Evolutionary conservation across 2,888 invertebrate genomes (phyloP), one percentile per base, ranked within the genome.

Genomic region (Lagria hirta): DNA sequence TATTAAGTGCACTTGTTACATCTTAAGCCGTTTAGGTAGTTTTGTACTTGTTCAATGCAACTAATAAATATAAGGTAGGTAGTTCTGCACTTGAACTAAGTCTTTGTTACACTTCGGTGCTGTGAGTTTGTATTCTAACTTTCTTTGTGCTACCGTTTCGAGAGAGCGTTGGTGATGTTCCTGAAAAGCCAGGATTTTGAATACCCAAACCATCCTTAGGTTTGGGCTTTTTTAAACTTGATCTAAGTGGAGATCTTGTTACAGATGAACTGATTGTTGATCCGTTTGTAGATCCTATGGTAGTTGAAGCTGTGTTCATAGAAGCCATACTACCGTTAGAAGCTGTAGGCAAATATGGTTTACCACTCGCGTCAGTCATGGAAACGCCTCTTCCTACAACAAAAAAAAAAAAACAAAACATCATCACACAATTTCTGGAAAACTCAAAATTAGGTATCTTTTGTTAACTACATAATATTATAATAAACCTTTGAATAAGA

Each of bases 51-150:
- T 37, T 40, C 23, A 30, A 17, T 29, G 22, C 37, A 28, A 33
- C 33, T 13, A 38, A 38, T 38, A 38, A 40, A 40, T 30, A 30
- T 20, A 20, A 32, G 21, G 11, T 11, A 20, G 18, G n/a, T 6
- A 10, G n/a, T 20, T 30, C 20, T 12, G 30, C 30, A 30, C 16
- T n/a, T n/a, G n/a, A 18, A 18, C n/a, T 18, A 6, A n/a, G 20
- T 13, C 21, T 24, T 10, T 27, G n/a, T 41, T 34, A 91, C 49
- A 92, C 92, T 70, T 91, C 91, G 23, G 92, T 93, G 66, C 91
- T 91, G 68, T 90, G 90, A 20, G 92, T 91, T 68, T 92, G 90
- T 69, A 93, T 92, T 49, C 92, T 80, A 45, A 92, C 92, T 74
- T 92, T 91, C 69, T 92, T 92, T 64, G 89, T 85, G 62, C 90